Evolutionary conservation across 2,113 vertebrate species (phyloP).

Genomic region (Xenopus borealis): DNA sequence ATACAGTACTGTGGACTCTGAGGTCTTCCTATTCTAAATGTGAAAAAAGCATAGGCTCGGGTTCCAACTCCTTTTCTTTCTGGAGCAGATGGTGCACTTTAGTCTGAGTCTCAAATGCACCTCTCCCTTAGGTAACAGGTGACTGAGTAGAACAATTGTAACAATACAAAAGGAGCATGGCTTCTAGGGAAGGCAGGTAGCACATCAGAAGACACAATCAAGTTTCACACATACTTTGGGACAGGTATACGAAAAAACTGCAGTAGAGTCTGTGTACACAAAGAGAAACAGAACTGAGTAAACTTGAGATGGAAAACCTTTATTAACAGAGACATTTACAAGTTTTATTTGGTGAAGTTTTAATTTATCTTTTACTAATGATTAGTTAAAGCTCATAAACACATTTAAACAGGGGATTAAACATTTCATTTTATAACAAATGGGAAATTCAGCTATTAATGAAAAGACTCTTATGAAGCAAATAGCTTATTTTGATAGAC

Average conservation of each 20-base stretch:
- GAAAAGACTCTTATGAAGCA: too few relatives aligned
- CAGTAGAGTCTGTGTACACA: background rate
- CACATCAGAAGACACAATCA: background rate
- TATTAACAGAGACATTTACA: background rate
- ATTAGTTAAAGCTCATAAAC: background rate
- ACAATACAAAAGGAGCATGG: conserved; percentile 7
- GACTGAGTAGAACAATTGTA: conserved; percentile 46
- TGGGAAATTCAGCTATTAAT: too few relatives aligned
- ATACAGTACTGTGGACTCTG: conserved; percentile 66
- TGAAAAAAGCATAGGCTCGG: conserved; percentile 64
- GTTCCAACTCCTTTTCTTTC: conserved; percentile 61
- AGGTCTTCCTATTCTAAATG: conserved; percentile 70
- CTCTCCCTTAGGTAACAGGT: conserved; percentile 57
- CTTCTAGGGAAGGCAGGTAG: background rate
- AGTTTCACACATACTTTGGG: conserved; percentile 13
- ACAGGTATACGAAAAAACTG: background rate
- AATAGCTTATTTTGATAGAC: too few relatives aligned
- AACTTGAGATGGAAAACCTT: background rate
- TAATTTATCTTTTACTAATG: too few relatives aligned
- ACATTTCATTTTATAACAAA: conserved; percentile 73
- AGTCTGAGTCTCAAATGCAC: conserved; percentile 59
- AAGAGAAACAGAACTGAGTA: background rate
- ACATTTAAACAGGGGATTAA: conserved; percentile 65
- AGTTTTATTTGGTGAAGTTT: too few relatives aligned
- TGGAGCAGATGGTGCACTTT: conserved; percentile 67